phyloP scores from a whole-genome alignment of 2,113 vertebrate species.

The Nematolebias whitei region DNA sequence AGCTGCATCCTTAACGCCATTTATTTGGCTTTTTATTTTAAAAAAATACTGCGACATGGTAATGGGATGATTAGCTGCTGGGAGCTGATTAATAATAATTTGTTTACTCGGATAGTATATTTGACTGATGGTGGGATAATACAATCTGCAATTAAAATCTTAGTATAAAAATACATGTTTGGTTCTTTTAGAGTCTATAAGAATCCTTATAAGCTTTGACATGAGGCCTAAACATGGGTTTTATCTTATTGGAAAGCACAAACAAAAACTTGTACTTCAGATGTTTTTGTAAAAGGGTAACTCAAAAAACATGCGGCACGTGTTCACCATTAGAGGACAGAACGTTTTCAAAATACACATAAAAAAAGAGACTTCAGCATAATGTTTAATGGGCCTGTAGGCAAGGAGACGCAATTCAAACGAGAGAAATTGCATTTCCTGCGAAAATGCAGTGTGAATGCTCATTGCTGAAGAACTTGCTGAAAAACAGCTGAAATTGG shows the following conservation, averaged over 20 bases:
- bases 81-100: no score
- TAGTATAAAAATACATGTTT: no score
- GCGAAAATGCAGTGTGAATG: no score
- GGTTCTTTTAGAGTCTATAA: no score
- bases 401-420: neutral
- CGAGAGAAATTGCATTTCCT: no score
- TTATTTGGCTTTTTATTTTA: constrained; percentile 13
- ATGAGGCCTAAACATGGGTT: no score
- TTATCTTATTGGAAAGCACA: neutral
- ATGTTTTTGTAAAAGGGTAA: neutral
- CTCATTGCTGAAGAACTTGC: no score
- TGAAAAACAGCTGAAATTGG: no score
- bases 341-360: constrained; percentile 6
- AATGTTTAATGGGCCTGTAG: neutral
- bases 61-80: constrained; percentile 9
- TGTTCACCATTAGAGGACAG: constrained; percentile 21
- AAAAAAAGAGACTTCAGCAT: neutral
- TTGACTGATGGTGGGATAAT: no score
- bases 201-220: no score
- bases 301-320: constrained; percentile 9
- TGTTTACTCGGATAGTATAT: no score
- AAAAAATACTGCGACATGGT: constrained; percentile 3
- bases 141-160: no score
- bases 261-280: neutral
- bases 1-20: constrained; percentile 18